phyloP scores from a whole-genome alignment of 2,797 vertebrate genomes.

The Coranthus polyacanthus region DNA sequence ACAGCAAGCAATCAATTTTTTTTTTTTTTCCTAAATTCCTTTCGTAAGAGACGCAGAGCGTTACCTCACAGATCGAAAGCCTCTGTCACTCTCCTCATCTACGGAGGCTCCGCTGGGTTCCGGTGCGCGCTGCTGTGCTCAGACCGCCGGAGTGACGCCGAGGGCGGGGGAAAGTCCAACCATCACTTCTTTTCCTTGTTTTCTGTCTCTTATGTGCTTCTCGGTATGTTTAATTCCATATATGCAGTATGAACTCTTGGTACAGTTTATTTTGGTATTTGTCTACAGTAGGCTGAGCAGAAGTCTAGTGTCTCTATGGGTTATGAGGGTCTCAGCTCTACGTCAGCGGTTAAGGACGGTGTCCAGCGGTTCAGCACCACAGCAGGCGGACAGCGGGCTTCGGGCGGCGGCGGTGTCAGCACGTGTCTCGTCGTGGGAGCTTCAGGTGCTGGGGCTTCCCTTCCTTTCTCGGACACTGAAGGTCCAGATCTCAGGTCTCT shows the following conservation, averaged over 20 bases:
- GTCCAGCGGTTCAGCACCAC: slow-evolving; percentile 77
- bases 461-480: slow-evolving; percentile 14
- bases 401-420: slow-evolving; percentile 32
- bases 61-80: slow-evolving; percentile 79
- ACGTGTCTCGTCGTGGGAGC: slow-evolving; percentile 29
- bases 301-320: slow-evolving; percentile 15
- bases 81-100: slow-evolving; percentile 62
- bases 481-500: slow-evolving; percentile 19
- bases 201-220: slow-evolving; percentile 22
- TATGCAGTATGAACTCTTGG: neutral
- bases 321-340: slow-evolving; percentile 36
- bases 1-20: slow-evolving; percentile 37
- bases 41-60: slow-evolving; percentile 57
- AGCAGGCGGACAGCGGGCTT: slow-evolving; percentile 71
- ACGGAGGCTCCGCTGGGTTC: slow-evolving; percentile 71
- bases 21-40: slow-evolving; percentile 35
- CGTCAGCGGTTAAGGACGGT: slow-evolving; percentile 67
- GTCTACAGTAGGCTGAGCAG: neutral
- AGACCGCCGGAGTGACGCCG: slow-evolving; percentile 64
- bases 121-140: slow-evolving; percentile 60
- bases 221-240: slow-evolving; percentile 34
- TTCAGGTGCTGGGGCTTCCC: slow-evolving; percentile 18
- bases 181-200: slow-evolving; percentile 62
- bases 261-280: neutral
- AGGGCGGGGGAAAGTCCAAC: slow-evolving; percentile 65